A percentile compares a stretch with the other conserved stretches of the same genome.
Conservation (phyloP, 1,140 invertebrate genomes). For the Oedothorax gibbosus region DNA sequence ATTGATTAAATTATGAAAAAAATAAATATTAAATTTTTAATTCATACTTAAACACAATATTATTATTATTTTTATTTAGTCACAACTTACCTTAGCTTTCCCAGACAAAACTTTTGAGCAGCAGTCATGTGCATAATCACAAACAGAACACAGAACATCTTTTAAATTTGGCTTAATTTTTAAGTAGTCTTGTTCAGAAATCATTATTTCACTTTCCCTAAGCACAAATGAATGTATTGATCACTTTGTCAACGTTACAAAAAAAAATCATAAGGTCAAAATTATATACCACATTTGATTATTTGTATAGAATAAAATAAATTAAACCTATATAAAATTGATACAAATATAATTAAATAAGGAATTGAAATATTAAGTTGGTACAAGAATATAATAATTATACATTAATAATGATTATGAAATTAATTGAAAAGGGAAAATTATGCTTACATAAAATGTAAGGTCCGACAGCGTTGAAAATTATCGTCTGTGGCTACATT, state of each 20-base stretch:
- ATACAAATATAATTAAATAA: not conserved
- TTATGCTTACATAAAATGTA: conserved; percentile 40
- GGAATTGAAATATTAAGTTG: not conserved
- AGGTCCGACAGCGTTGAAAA: conserved; percentile 19
- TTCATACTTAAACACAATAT: not conserved
- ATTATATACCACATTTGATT: not conserved
- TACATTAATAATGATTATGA: not conserved
- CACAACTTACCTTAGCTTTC: conserved; percentile 72
- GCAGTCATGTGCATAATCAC: conserved; percentile 91
- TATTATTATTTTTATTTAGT: not conserved
- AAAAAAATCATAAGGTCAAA: not conserved
- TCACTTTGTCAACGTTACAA: not conserved
- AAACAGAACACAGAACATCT: conserved; percentile 82
- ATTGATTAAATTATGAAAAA: too few species aligned
- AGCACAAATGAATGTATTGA: not conserved
- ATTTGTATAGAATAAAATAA: not conserved
- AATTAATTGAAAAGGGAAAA: not conserved
- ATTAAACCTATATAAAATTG: too few species aligned
- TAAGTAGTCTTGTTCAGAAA: conserved; percentile 78
- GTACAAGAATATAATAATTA: not conserved
- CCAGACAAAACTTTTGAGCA: conserved; percentile 86
- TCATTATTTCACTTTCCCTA: conserved; percentile 66
- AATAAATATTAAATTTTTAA: too few species aligned
- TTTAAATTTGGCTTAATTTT: conserved; percentile 78
- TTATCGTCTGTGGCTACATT: conserved; percentile 37